These are phyloP conservation scores for Palythoa caribaeorum DNA, from an alignment of 92 coral and sea anemone genomes.

Conservation along the genomic window DNA sequence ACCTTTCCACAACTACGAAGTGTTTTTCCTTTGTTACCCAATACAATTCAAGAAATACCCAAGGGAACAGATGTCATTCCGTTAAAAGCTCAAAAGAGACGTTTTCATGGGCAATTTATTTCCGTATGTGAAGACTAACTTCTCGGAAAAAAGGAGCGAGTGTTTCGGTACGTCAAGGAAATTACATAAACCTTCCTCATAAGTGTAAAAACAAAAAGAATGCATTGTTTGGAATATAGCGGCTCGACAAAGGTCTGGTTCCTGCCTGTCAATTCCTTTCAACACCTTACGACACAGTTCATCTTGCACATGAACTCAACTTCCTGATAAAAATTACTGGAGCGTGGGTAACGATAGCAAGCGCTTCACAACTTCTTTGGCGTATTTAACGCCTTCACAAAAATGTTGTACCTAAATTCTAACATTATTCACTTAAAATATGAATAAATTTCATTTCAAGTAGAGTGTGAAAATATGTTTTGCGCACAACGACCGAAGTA, in stretches of 20 bases:
- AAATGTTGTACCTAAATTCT: not conserved
- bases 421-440: not conserved
- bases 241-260: not conserved
- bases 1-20: not conserved
- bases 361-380: not conserved
- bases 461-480: conserved; percentile 28
- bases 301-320: conserved; percentile 1
- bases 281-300: conserved; percentile 32
- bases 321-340: conserved; percentile 31
- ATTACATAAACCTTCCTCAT: conserved; percentile 5
- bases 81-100: conserved; percentile 13
- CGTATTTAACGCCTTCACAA: not conserved
- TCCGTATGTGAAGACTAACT: conserved; percentile 26
- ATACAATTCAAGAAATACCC: conserved; percentile 35
- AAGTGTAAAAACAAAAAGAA: not conserved
- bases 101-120: conserved; percentile 44
- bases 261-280: conserved; percentile 13
- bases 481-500: conserved; percentile 53
- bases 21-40: conserved; percentile 12
- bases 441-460: conserved; percentile 35
- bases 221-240: conserved; percentile 17
- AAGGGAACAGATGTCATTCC: conserved; percentile 33
- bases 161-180: conserved; percentile 36
- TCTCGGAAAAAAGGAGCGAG: not conserved
- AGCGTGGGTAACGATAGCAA: conserved; percentile 14